Percentiles rank a stretch among this genome's conserved stretches.
Evolutionary conservation across 2,888 invertebrate genomes (phyloP).

Genomic region (Melanchra persicariae): DNA sequence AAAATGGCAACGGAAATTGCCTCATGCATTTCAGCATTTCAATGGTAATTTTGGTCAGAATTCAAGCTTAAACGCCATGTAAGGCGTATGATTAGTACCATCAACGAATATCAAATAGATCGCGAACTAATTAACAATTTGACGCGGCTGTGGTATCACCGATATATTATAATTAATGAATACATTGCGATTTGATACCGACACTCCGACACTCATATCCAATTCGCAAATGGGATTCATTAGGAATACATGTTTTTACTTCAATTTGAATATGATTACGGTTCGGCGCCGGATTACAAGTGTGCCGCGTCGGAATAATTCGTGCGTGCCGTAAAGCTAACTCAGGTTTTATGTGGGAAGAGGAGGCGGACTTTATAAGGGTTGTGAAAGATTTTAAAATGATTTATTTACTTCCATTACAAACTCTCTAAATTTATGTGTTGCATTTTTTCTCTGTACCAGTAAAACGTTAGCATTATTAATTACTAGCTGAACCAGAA

Average conservation of each 20-base stretch:
- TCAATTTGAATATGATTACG: constrained; percentile 55
- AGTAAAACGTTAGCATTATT: not conserved
- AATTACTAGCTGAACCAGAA: too few relatives aligned
- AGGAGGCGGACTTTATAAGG: not conserved
- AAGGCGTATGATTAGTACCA: constrained; percentile 23
- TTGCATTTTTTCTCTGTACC: not conserved
- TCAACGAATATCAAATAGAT: constrained; percentile 39
- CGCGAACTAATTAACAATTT: constrained; percentile 51
- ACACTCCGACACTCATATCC: constrained; percentile 44
- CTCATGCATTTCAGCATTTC: not conserved
- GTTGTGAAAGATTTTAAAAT: not conserved
- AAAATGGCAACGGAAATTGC: not conserved
- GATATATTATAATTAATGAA: constrained; percentile 51
- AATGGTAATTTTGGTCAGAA: constrained; percentile 2
- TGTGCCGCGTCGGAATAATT: constrained; percentile 14
- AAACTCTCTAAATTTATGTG: not conserved
- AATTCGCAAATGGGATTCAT: constrained; percentile 52
- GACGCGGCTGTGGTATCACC: constrained; percentile 21
- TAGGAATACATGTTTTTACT: constrained; percentile 51
- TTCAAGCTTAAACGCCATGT: not conserved
- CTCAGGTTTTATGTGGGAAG: not conserved
- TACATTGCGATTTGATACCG: constrained; percentile 42
- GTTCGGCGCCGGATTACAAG: constrained; percentile 29
- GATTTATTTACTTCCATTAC: not conserved
- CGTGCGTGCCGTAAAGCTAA: constrained; percentile 21